These are phyloP conservation scores for Probaryconus sp. DNA, from an alignment of 1,140 invertebrate genomes.

Conservation along the genomic window DNA sequence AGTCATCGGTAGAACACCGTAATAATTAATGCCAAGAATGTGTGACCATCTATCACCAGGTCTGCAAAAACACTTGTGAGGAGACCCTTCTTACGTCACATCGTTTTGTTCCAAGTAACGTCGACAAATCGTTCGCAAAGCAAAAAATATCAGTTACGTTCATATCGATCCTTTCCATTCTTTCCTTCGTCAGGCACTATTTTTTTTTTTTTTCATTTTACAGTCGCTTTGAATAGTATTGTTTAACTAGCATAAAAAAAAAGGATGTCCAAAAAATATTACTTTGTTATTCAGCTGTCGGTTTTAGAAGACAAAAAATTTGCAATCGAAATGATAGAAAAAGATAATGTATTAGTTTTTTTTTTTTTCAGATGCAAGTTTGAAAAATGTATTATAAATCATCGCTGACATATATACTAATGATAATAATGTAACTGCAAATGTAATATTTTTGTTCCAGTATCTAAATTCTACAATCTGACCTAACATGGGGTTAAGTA, in stretches of 20 bases:
- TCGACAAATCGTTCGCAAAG: conserved; percentile 25
- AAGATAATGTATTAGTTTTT: too few relatives aligned
- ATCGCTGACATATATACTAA: too few relatives aligned
- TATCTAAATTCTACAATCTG: too few relatives aligned
- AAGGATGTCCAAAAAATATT: too few relatives aligned
- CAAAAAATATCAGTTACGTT: conserved; percentile 32
- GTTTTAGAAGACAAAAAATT: too few relatives aligned
- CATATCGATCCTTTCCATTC: conserved; percentile 37
- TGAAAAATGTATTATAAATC: too few relatives aligned
- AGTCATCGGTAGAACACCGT: conserved; percentile 55
- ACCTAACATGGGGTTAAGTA: too few relatives aligned
- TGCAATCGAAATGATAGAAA: too few relatives aligned
- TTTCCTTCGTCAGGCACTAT: conserved; percentile 29
- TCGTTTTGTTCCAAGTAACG: conserved; percentile 29
- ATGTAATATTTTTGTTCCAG: too few relatives aligned
- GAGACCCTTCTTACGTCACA: conserved; percentile 22
- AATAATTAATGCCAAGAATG: conserved; percentile 53
- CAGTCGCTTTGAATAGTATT: conserved; percentile 36
- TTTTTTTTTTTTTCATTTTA: conserved; percentile 26
- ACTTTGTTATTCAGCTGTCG: too few relatives aligned
- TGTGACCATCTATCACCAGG: conserved; percentile 43
- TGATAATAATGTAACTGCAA: too few relatives aligned
- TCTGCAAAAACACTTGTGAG: conserved; percentile 20
- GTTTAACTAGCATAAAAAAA: conserved; percentile 26
- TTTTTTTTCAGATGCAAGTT: too few relatives aligned